Conservation (phyloP, 2,888 invertebrate genomes). For the Drosophila neonasuta region DNA sequence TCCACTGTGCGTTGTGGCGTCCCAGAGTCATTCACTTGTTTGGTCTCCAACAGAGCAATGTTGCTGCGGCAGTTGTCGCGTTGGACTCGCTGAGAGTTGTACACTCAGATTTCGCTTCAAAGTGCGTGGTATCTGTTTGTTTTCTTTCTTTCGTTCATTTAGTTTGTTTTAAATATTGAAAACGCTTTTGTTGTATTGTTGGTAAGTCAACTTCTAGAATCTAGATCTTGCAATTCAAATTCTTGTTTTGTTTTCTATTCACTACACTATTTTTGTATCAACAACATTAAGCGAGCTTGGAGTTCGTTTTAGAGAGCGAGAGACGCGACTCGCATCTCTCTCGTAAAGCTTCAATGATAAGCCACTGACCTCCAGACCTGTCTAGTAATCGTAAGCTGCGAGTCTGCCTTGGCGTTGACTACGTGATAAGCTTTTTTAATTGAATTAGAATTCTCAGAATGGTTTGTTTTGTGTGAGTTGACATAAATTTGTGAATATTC, state of each 20-base stretch:
- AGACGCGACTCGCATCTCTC: neutral
- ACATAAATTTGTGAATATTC: neutral
- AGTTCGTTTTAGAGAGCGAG: conserved; percentile 11
- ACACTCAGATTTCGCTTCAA: conserved; percentile 55
- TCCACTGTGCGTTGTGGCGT: conserved; percentile 46
- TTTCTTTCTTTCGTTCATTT: neutral
- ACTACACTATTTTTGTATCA: neutral
- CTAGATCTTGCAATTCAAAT: conserved; percentile 10
- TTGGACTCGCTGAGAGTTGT: conserved; percentile 68
- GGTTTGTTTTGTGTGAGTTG: conserved; percentile 4
- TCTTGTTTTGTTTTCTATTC: conserved; percentile 8
- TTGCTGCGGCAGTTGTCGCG: conserved; percentile 66
- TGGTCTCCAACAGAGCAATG: conserved; percentile 50
- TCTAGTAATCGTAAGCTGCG: conserved; percentile 15
- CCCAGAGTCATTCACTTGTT: conserved; percentile 49
- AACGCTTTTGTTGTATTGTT: conserved; percentile 12
- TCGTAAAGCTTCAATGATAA: conserved; percentile 55
- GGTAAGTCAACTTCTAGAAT: conserved; percentile 36
- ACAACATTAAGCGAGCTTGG: conserved; percentile 9
- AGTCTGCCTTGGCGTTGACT: conserved; percentile 21
- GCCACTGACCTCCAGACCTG: conserved; percentile 67
- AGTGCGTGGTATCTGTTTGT: conserved; percentile 45
- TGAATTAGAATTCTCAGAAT: conserved; percentile 22
- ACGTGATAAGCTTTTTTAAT: conserved; percentile 53
- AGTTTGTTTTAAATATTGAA: neutral